Evolutionary conservation across 2,113 vertebrate species (phyloP).

Genomic region (Progne subis): DNA sequence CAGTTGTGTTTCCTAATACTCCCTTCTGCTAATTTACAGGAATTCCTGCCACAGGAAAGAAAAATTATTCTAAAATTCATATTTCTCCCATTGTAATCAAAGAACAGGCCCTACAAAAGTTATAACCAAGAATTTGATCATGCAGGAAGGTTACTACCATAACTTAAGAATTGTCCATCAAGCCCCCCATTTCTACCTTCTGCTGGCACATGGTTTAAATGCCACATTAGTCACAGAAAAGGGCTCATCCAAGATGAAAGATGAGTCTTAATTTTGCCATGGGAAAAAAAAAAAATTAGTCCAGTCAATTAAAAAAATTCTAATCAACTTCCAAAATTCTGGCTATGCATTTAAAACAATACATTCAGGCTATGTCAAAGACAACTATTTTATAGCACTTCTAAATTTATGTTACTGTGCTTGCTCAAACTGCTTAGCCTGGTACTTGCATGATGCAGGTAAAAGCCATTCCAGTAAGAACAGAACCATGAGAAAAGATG

Average conservation of each 20-base stretch:
- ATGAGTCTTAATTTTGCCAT: background rate
- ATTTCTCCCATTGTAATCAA: background rate
- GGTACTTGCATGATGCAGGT: background rate
- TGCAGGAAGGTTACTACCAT: background rate
- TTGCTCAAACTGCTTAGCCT: background rate
- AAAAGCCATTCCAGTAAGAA: background rate
- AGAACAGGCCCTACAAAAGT: background rate
- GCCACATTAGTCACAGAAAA: background rate
- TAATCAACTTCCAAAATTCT: background rate
- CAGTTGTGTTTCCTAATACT: background rate
- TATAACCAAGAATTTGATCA: background rate
- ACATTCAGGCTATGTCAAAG: background rate
- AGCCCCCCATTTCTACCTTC: no score
- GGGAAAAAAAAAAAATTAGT: background rate
- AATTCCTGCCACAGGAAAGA: background rate
- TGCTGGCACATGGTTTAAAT: background rate
- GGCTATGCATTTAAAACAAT: background rate
- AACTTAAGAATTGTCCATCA: background rate
- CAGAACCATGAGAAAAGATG: background rate
- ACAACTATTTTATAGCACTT: background rate
- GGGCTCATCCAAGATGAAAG: background rate
- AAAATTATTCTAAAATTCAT: background rate
- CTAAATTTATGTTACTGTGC: background rate
- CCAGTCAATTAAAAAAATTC: background rate
- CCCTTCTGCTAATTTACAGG: background rate